Percentiles rank a stretch among this genome's conserved stretches.
phyloP scores from a whole-genome alignment of 2,888 invertebrate species.

The Osedax frankpressi region DNA sequence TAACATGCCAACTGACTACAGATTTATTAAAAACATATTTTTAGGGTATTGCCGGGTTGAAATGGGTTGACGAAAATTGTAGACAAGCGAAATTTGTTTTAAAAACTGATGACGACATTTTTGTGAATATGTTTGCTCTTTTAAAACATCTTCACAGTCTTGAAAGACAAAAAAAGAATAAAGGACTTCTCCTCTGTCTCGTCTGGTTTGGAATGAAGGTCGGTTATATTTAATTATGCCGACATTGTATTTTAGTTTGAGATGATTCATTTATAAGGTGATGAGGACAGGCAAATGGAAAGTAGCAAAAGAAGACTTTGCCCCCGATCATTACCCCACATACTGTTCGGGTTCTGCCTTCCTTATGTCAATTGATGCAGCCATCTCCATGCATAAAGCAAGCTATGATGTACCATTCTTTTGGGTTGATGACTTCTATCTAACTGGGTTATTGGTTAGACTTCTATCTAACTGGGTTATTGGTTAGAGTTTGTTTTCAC shows the following conservation, averaged over 20 bases:
- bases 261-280: slow-evolving; percentile 28
- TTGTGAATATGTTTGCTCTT: slow-evolving; percentile 48
- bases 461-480: slow-evolving; percentile 30
- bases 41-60: slow-evolving; percentile 42
- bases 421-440: slow-evolving; percentile 68
- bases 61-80: slow-evolving; percentile 46
- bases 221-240: not conserved
- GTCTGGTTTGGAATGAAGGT: slow-evolving; percentile 42
- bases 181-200: slow-evolving; percentile 38
- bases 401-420: slow-evolving; percentile 59
- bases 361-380: slow-evolving; percentile 56
- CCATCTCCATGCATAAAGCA: slow-evolving; percentile 52
- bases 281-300: slow-evolving; percentile 48
- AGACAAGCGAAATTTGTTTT: slow-evolving; percentile 40
- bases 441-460: slow-evolving; percentile 61
- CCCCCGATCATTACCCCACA: slow-evolving; percentile 43
- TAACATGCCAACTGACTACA: not conserved
- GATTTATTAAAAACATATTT: too few species aligned
- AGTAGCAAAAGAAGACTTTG: slow-evolving; percentile 43
- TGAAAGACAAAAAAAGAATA: slow-evolving; percentile 8
- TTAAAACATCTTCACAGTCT: slow-evolving; percentile 26
- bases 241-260: not conserved
- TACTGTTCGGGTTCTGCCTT: slow-evolving; percentile 49
- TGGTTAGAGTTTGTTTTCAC: too few species aligned
- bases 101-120: slow-evolving; percentile 49